Evolutionary conservation across 2,888 invertebrate species (phyloP), one percentile per base, ranked within the genome.

Genomic region (Artemia sinica): DNA sequence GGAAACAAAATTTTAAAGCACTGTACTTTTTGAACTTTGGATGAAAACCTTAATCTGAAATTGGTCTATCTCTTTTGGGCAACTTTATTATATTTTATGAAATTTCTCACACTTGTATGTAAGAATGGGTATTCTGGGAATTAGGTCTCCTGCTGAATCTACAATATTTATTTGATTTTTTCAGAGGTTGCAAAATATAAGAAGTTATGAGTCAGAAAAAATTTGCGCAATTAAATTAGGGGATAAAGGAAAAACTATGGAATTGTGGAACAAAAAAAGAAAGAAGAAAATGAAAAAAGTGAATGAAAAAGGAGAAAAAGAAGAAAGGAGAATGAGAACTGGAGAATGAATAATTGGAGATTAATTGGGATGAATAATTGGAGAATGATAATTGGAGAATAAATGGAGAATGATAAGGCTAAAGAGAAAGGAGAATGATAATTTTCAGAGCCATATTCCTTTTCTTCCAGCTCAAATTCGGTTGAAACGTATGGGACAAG

Each of bases 291-390:
- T 13, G 41, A 41, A 49, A 49, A 28, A 5, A 14, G 14, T 13
- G 50, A 63, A 50, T 51, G 12, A n/a, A 52, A 1, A 51, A 66
- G 41, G 48, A 51, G 51, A 18, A 52, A 48, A 49, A 48, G 49
- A 52, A 11, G 41, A 28, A 66, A 66, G 49, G 49, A 18, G 2
- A n/a, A 13, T 9, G 13, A 28, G 41, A 49, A 58, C 10, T 58
- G 41, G 18, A 50, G 28, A 13, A 66, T 65, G 52, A 50, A 50
- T n/a, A n/a, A n/a, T n/a, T n/a, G n/a, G n/a, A n/a, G n/a, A n/a
- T n/a, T 51, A 67, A 67, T 28, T 50, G 51, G 50, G 67, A 51
- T 51, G 50, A 67, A 50, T 67, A 67, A 12, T 14, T 18, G 51
- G 49, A 18, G 12, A 66, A 10, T 28, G 63, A 63, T 28, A 8